A percentile compares a stretch with the other conserved stretches of the same genome.
Conservation (phyloP, 2,888 invertebrate species). For the Ophraella communa region DNA sequence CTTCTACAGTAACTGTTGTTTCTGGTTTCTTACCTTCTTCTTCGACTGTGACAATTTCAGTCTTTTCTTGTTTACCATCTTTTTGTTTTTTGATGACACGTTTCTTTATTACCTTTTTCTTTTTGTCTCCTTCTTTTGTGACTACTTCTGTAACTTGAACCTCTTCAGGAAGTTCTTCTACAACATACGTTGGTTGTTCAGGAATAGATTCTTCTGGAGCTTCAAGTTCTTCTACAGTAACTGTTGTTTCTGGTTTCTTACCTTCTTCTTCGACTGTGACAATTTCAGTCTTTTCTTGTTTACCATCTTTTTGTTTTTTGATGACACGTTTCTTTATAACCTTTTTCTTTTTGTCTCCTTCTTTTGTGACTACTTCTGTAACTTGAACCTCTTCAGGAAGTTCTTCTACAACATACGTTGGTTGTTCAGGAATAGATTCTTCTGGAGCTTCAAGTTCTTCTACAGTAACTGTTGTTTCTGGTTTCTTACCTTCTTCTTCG, state of each 20-base stretch:
- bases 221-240: conserved; percentile 46
- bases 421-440: conserved; percentile 24
- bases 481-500: conserved; percentile 55
- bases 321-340: conserved; percentile 56
- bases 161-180: conserved; percentile 47
- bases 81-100: conserved; percentile 57
- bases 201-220: conserved; percentile 49
- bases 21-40: conserved; percentile 44
- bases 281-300: conserved; percentile 57
- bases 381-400: conserved; percentile 45
- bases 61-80: conserved; percentile 54
- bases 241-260: conserved; percentile 51
- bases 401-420: conserved; percentile 39
- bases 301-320: conserved; percentile 55
- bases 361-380: conserved; percentile 40
- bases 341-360: conserved; percentile 44
- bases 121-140: conserved; percentile 44
- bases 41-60: conserved; percentile 56
- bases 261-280: conserved; percentile 59
- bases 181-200: conserved; percentile 56
- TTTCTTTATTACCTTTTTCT: conserved; percentile 45
- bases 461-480: conserved; percentile 56
- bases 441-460: conserved; percentile 51
- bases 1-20: conserved; percentile 52
- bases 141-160: conserved; percentile 44